Evolutionary conservation across 2,797 vertebrate genomes (phyloP), one percentile per base, ranked within the genome.

Genomic region (Cynopterus sphinx): DNA sequence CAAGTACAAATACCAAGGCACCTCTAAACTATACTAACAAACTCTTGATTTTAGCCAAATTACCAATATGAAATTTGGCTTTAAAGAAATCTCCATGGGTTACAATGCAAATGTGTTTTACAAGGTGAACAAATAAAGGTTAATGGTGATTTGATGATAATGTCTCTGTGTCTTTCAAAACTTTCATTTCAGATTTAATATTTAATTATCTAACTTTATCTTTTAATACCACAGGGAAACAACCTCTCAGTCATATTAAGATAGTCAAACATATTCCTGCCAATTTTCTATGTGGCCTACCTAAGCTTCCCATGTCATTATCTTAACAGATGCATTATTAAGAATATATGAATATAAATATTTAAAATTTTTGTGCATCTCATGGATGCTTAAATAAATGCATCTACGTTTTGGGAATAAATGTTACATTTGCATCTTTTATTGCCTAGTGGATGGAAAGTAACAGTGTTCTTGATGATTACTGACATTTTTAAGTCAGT

Each of bases 331-430:
- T 83, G 15, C 46, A 95, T 89, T 96, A 95, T 91, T 96, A 90
- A 97, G 28, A n/a, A 71, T 74, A 87, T 15, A 9, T n/a, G 36
- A 90, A 81, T 90, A 63, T 89, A 71, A 94, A 75, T 95, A 97
- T 83, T 95, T 91, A 67, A 84, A 63, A 33, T 59, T 21, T 39
- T 33, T 78, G 19, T 70, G 10, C 51, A 78, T 68, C 11, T 85
- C 89, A 94, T 79, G 46, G 22, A 61, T 87, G 19, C 12, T 33
- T 96, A 88, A 92, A 73, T 78, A 92, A 84, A 87, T 68, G n/a
- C 8, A 68, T 8, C 11, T 31, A 19, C 57, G 70, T 89, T 49
- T 70, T 78, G 12, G 41, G 49, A 97, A 94, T 91, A 91, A 91
- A 91, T 57, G 24, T 16, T 81, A 33, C 6, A 39, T 79, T 51